These are phyloP conservation scores for Isotomurus palustris DNA, from an alignment of 2,888 invertebrate species.

Conservation along the genomic window DNA sequence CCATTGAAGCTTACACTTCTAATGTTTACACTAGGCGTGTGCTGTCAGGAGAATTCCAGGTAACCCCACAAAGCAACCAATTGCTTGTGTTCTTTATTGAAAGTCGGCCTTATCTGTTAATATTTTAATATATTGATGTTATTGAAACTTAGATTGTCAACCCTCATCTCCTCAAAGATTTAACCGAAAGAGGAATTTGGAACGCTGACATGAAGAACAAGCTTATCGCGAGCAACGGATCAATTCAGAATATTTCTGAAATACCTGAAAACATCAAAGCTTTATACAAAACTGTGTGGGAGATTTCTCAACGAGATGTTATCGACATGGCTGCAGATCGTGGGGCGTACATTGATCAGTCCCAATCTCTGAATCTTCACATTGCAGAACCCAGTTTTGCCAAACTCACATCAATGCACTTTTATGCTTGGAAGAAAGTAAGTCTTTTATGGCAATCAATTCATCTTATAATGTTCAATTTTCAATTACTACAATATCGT, in stretches of 20 bases:
- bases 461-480: too few relatives aligned
- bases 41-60: constrained; percentile 85
- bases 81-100: background rate
- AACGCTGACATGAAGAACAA: constrained; percentile 91
- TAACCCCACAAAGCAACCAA: constrained; percentile 42
- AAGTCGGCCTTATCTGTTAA: background rate
- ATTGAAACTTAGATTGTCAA: constrained; percentile 73
- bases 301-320: constrained; percentile 86
- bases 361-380: constrained; percentile 95
- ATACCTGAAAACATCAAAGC: constrained; percentile 81
- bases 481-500: constrained; percentile 1
- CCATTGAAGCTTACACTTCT: constrained; percentile 95
- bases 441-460: constrained; percentile 11
- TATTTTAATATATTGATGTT: background rate
- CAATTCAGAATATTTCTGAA: constrained; percentile 77
- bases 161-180: constrained; percentile 87
- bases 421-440: constrained; percentile 89
- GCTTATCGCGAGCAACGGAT: constrained; percentile 85
- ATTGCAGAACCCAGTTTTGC: constrained; percentile 91
- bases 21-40: constrained; percentile 94
- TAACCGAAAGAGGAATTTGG: constrained; percentile 89
- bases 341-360: constrained; percentile 97
- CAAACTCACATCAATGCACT: constrained; percentile 95
- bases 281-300: constrained; percentile 96
- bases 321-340: constrained; percentile 97